Percentiles rank a stretch among this genome's conserved stretches.
phyloP scores from a whole-genome alignment of 2,797 vertebrate genomes.

The Loris lydekkerianus region DNA sequence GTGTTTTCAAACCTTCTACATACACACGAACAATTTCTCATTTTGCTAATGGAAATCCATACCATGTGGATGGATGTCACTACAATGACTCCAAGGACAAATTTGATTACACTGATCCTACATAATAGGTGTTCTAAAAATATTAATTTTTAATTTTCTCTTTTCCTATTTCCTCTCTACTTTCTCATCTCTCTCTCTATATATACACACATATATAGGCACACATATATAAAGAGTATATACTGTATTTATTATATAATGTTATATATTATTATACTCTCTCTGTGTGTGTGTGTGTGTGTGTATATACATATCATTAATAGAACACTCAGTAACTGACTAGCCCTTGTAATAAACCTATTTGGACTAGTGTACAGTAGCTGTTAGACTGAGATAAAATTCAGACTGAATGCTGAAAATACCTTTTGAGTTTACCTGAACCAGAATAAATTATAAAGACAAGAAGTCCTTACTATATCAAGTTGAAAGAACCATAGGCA shows the following conservation, averaged over 20 bases:
- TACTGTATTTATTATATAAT: no score
- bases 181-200: no score
- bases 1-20: slow-evolving; percentile 19
- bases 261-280: no score
- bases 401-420: not conserved
- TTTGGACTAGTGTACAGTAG: not conserved
- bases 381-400: not conserved
- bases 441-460: slow-evolving; percentile 11
- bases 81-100: not conserved
- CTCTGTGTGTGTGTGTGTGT: not conserved
- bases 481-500: slow-evolving; percentile 29
- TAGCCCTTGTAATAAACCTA: not conserved
- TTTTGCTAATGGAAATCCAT: not conserved
- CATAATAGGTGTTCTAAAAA: not conserved
- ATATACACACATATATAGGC: not conserved
- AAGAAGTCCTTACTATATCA: not conserved
- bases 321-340: not conserved
- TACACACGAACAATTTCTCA: not conserved
- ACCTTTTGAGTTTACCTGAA: not conserved
- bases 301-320: not conserved
- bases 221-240: no score
- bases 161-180: not conserved
- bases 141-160: not conserved
- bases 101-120: not conserved
- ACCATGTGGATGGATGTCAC: not conserved